phyloP scores from a whole-genome alignment of 53 echinoderm and acorn worm species.

The Henricia sp. region DNA sequence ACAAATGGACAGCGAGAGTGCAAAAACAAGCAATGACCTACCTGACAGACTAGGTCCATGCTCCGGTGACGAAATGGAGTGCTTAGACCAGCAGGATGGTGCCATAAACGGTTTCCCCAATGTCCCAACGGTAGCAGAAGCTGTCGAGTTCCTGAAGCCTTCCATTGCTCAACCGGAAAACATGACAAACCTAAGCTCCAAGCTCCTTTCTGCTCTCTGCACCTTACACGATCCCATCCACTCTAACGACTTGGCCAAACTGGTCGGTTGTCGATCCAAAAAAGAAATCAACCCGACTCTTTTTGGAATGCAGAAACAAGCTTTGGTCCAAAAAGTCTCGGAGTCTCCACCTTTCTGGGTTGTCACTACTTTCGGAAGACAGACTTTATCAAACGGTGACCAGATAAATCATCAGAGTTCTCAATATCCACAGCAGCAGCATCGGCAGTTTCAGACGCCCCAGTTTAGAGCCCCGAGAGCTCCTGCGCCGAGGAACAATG shows the following conservation, averaged over 20 bases:
- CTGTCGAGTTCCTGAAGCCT: slow-evolving; percentile 58
- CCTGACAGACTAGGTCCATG: slow-evolving; percentile 6
- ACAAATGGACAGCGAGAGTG: neutral
- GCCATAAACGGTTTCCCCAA: slow-evolving; percentile 36
- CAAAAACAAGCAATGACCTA: neutral
- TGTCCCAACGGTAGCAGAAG: slow-evolving; percentile 22
- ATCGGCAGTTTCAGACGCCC: slow-evolving; percentile 38
- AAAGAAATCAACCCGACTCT: slow-evolving; percentile 92
- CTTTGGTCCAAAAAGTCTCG: slow-evolving; percentile 79
- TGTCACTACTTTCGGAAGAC: slow-evolving; percentile 72
- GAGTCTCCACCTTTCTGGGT: slow-evolving; percentile 87
- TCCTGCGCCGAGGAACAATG: slow-evolving; percentile 1
- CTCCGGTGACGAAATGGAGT: slow-evolving; percentile 47
- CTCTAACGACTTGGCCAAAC: slow-evolving; percentile 79
- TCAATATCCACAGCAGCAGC: slow-evolving; percentile 51
- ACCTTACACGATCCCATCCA: slow-evolving; percentile 70
- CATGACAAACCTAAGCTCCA: slow-evolving; percentile 59
- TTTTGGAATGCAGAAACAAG: slow-evolving; percentile 83
- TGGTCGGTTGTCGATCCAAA: slow-evolving; percentile 74
- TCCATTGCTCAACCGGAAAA: slow-evolving; percentile 34
- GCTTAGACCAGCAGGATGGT: slow-evolving; percentile 39
- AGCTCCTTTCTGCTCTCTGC: slow-evolving; percentile 64
- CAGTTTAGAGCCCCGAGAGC: slow-evolving; percentile 18
- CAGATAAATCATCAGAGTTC: neutral
- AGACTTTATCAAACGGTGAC: slow-evolving; percentile 30